These are phyloP conservation scores for Nasalis larvatus DNA, from an alignment of 2,113 vertebrate species.

Conservation along the genomic window DNA sequence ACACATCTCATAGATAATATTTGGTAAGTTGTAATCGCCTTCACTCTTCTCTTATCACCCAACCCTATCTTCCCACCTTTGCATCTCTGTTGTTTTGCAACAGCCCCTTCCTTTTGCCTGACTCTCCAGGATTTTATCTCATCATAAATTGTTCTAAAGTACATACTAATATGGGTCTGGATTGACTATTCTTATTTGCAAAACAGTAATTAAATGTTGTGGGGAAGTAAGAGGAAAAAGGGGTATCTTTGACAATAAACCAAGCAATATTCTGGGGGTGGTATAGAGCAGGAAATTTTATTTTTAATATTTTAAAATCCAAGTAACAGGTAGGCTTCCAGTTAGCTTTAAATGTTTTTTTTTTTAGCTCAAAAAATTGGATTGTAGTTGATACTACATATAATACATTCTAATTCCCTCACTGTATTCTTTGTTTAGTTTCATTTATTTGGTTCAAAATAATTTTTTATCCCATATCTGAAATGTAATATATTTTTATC, in stretches of 20 bases:
- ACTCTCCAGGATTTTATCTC: neutral
- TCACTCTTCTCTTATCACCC: neutral
- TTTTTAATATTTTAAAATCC: neutral
- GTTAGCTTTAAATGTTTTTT: neutral
- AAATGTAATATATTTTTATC: conserved; percentile 61
- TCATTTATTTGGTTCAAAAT: conserved; percentile 43
- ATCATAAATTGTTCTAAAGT: neutral
- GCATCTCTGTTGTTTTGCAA: neutral
- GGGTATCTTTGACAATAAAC: neutral
- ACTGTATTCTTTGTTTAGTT: conserved; percentile 40
- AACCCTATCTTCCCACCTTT: neutral
- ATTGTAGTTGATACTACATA: conserved; percentile 41
- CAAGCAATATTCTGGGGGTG: neutral
- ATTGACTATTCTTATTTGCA: conserved; percentile 18
- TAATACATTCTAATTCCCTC: conserved; percentile 53
- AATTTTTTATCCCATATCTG: conserved; percentile 51
- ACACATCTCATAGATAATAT: neutral
- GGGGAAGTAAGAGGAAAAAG: neutral
- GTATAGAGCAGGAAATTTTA: neutral
- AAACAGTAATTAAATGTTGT: neutral
- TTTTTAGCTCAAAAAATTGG: conserved; percentile 16
- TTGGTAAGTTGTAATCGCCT: neutral
- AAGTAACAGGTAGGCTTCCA: neutral
- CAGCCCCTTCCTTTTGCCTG: neutral
- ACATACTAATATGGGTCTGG: neutral